phyloP scores from a whole-genome alignment of 2,113 vertebrate species.

The Campylomormyrus numenius region DNA sequence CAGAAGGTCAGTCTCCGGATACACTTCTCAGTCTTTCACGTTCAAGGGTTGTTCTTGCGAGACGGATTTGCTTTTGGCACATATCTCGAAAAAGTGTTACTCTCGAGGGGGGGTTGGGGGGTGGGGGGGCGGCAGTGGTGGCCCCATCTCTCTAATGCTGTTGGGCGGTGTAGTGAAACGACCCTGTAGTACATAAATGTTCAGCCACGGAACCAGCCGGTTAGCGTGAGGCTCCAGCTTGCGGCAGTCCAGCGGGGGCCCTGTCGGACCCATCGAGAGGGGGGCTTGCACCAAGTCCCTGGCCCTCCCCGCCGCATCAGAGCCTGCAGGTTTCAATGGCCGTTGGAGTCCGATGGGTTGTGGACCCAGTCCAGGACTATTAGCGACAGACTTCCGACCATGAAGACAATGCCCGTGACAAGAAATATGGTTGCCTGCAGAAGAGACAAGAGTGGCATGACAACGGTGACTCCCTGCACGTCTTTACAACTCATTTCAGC shows the following conservation, averaged over 20 bases:
- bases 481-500: background rate
- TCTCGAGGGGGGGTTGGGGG: background rate
- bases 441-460: conserved; percentile 24
- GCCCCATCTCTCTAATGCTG: background rate
- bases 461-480: background rate
- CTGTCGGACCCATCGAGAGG: conserved; percentile 21
- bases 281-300: conserved; percentile 34
- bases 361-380: conserved; percentile 91
- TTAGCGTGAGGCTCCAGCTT: background rate
- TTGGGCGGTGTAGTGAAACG: background rate
- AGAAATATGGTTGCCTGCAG: conserved; percentile 81
- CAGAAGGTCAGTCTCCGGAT: background rate
- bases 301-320: conserved; percentile 38
- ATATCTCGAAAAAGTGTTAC: background rate
- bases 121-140: background rate
- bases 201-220: conserved; percentile 51
- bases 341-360: conserved; percentile 67
- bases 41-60: background rate
- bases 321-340: conserved; percentile 54
- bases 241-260: background rate
- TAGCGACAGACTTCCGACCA: conserved; percentile 88
- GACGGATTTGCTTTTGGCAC: background rate
- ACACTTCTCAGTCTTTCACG: background rate
- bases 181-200: background rate
- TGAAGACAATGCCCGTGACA: conserved; percentile 80